A percentile compares a stretch with the other conserved stretches of the same genome.
Evolutionary conservation across 2,113 vertebrate species (phyloP).

Genomic region (Polypterus bichir): DNA sequence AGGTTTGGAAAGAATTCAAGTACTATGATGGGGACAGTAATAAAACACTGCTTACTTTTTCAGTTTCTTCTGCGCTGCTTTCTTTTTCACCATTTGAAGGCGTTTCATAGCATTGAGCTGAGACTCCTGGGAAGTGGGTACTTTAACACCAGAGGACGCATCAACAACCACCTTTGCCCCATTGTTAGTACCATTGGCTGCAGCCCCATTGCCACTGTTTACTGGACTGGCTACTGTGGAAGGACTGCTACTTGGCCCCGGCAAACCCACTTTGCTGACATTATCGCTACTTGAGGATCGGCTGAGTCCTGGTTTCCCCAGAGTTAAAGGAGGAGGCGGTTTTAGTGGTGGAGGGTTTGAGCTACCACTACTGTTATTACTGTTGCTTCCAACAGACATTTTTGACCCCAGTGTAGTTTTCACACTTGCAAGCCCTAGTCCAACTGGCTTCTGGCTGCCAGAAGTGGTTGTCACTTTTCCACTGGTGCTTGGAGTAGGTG

Average conservation of each 20-base stretch:
- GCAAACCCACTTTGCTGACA: conserved; percentile 65
- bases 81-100: conserved; percentile 94
- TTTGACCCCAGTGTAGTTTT: conserved; percentile 71
- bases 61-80: conserved; percentile 90
- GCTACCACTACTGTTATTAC: conserved; percentile 38
- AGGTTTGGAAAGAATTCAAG: neutral
- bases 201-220: conserved; percentile 46
- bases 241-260: conserved; percentile 47
- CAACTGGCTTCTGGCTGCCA: conserved; percentile 68
- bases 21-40: neutral
- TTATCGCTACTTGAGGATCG: conserved; percentile 79
- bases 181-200: conserved; percentile 41
- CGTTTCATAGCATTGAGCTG: conserved; percentile 95
- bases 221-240: conserved; percentile 29
- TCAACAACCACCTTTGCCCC: conserved; percentile 46
- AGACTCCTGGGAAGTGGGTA: conserved; percentile 85
- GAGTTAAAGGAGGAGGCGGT: conserved; percentile 71
- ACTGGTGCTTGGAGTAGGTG: conserved; percentile 46
- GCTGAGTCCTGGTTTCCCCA: conserved; percentile 82
- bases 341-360: conserved; percentile 56
- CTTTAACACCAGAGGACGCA: conserved; percentile 53
- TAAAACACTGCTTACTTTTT: conserved; percentile 58
- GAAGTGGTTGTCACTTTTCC: conserved; percentile 61
- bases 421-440: conserved; percentile 62
- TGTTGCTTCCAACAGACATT: conserved; percentile 26